A percentile compares a stretch with the other conserved stretches of the same genome.
These are phyloP conservation scores for Spisula solida DNA, from an alignment of 2,888 invertebrate genomes.

Conservation along the genomic window DNA sequence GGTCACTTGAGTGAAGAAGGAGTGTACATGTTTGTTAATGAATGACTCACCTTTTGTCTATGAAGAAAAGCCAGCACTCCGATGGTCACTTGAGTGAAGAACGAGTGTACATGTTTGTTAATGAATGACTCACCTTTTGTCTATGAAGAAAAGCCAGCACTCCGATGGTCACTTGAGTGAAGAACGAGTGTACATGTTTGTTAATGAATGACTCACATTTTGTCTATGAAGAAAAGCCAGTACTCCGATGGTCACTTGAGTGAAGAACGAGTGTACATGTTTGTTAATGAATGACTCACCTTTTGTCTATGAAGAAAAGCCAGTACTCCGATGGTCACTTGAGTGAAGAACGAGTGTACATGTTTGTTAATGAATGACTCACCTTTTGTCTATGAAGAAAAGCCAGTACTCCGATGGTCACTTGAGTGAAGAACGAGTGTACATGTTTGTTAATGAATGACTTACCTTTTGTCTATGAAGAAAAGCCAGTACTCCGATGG, in stretches of 20 bases:
- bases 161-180: constrained; percentile 93
- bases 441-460: constrained; percentile 87
- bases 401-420: constrained; percentile 93
- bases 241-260: constrained; percentile 93
- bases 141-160: constrained; percentile 93
- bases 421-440: constrained; percentile 93
- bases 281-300: constrained; percentile 88
- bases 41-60: constrained; percentile 90
- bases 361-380: constrained; percentile 84
- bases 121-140: constrained; percentile 89
- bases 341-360: constrained; percentile 92
- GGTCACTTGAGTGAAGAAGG: constrained; percentile 93
- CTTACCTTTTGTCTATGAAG: constrained; percentile 92
- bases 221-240: constrained; percentile 93
- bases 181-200: constrained; percentile 92
- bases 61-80: constrained; percentile 94
- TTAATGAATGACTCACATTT: constrained; percentile 88
- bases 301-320: constrained; percentile 93
- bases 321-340: constrained; percentile 93
- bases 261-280: constrained; percentile 92
- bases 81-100: constrained; percentile 93
- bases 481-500: constrained; percentile 93
- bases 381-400: constrained; percentile 93
- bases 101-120: constrained; percentile 91
- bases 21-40: constrained; percentile 89